These are phyloP conservation scores for Molothrus aeneus DNA, from an alignment of 2,797 vertebrate species.

Conservation along the genomic window DNA sequence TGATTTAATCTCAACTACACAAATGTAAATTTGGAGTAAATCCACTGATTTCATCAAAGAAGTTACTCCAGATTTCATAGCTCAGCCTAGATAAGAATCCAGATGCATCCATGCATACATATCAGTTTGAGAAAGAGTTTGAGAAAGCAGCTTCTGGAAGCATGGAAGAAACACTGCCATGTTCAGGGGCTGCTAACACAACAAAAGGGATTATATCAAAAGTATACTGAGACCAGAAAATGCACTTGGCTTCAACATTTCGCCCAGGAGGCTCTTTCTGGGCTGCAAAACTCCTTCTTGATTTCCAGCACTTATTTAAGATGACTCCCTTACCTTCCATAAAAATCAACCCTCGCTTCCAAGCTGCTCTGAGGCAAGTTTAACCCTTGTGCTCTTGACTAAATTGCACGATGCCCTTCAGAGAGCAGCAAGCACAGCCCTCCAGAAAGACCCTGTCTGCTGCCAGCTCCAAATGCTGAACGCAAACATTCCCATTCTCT, in stretches of 20 bases:
- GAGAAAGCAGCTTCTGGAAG: conserved; percentile 10
- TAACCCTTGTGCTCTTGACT: not conserved
- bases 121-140: not conserved
- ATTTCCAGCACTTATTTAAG: conserved; percentile 35
- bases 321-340: conserved; percentile 33
- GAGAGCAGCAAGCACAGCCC: rapidly evolving
- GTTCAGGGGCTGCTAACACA: conserved; percentile 14
- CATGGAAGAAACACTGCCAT: not conserved
- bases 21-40: not conserved
- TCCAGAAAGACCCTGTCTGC: not conserved
- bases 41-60: not conserved
- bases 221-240: conserved; percentile 35
- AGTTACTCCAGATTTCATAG: not conserved
- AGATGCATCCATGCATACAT: not conserved
- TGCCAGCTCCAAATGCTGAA: not conserved
- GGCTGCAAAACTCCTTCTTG: conserved; percentile 28
- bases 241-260: conserved; percentile 27
- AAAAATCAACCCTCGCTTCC: conserved; percentile 11
- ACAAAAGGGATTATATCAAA: conserved; percentile 46
- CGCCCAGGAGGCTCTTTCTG: not conserved
- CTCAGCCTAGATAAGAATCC: not conserved
- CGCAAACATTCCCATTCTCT: not conserved
- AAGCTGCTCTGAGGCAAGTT: not conserved
- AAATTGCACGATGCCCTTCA: not conserved
- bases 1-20: not conserved